A percentile compares a stretch with the other conserved stretches of the same genome.
Conservation (phyloP, 1,140 invertebrate species). For the Cecropterus lyciades region DNA sequence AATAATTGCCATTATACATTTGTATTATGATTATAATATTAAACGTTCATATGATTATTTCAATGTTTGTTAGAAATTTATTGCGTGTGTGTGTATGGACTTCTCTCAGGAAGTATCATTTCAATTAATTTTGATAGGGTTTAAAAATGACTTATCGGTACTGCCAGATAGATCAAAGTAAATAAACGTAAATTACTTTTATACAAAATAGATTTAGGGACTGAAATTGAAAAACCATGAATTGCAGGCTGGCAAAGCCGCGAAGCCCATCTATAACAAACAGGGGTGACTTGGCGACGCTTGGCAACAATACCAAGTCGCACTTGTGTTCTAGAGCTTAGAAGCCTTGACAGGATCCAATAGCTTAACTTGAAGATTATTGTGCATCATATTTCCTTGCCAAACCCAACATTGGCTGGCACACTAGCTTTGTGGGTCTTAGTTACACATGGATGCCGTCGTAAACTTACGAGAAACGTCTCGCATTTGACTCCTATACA, state of each 20-base stretch:
- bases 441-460: constrained; percentile 22
- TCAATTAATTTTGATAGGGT: too few relatives aligned
- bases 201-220: too few relatives aligned
- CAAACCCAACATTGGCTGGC: constrained; percentile 34
- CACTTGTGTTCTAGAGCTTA: constrained; percentile 36
- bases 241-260: neutral
- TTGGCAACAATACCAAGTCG: constrained; percentile 24
- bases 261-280: constrained; percentile 3
- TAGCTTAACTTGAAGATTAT: constrained; percentile 34
- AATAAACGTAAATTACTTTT: too few relatives aligned
- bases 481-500: constrained; percentile 18
- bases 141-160: too few relatives aligned
- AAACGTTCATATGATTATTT: too few relatives aligned
- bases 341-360: constrained; percentile 33
- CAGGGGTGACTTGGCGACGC: constrained; percentile 7
- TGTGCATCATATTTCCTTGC: constrained; percentile 38
- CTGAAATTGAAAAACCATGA: too few relatives aligned
- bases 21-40: too few relatives aligned
- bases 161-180: too few relatives aligned
- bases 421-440: constrained; percentile 32
- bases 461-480: constrained; percentile 28
- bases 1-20: too few relatives aligned
- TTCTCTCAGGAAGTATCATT: too few relatives aligned
- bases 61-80: too few relatives aligned
- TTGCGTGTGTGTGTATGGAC: too few relatives aligned